These are phyloP conservation scores for Dryobates pubescens DNA, from an alignment of 2,797 vertebrate genomes.

Conservation along the genomic window DNA sequence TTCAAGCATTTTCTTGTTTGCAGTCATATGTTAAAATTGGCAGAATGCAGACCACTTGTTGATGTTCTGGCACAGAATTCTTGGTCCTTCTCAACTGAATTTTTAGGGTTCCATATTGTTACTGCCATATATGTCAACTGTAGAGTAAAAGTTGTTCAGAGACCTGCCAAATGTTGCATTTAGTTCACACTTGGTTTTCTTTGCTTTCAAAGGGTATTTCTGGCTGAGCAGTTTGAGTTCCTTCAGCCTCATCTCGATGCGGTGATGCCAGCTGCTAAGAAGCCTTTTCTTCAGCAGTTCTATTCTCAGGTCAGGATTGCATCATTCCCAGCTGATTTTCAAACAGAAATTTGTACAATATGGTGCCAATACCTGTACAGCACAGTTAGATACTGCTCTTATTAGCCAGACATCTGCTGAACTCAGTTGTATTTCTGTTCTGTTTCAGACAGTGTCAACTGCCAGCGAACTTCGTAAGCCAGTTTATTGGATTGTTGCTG, in stretches of 20 bases:
- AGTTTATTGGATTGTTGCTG: conserved; percentile 99
- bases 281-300: conserved; percentile 98
- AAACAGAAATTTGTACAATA: neutral
- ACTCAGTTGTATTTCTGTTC: conserved; percentile 36
- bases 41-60: neutral
- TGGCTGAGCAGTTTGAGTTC: conserved; percentile 97
- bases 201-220: conserved; percentile 87
- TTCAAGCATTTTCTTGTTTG: neutral
- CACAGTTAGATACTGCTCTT: neutral
- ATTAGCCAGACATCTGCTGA: neutral
- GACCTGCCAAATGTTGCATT: neutral
- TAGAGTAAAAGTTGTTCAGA: neutral
- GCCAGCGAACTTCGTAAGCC: conserved; percentile 97
- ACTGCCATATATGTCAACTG: neutral
- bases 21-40: neutral
- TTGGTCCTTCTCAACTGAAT: neutral
- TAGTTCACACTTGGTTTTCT: neutral
- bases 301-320: conserved; percentile 92
- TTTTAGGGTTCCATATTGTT: neutral
- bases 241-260: conserved; percentile 95
- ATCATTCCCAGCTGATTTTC: neutral
- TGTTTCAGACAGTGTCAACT: conserved; percentile 93
- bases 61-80: neutral
- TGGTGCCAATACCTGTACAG: neutral
- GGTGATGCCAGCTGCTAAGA: conserved; percentile 98